These are phyloP conservation scores for Phrynocephalus versicolor DNA, from an alignment of 2,113 vertebrate genomes.

Conservation along the genomic window DNA sequence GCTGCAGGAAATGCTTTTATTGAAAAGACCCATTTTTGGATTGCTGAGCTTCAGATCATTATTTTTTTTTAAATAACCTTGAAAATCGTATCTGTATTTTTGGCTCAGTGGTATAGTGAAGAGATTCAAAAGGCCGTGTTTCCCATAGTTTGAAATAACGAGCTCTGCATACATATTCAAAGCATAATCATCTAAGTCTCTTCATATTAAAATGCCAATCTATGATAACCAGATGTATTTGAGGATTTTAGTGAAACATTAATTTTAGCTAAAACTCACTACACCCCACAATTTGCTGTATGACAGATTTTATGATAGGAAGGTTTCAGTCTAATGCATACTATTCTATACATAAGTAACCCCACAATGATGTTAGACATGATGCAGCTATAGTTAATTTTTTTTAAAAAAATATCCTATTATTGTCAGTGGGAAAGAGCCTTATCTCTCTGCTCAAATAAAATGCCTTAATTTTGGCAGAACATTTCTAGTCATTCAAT, in stretches of 20 bases:
- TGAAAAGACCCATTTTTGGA: not conserved
- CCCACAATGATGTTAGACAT: not conserved
- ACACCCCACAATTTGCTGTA: not conserved
- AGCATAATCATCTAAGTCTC: not conserved
- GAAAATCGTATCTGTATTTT: not conserved
- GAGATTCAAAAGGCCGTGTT: not conserved
- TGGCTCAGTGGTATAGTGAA: not conserved
- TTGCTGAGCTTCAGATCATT: constrained; percentile 23
- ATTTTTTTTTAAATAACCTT: not conserved
- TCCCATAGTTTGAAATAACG: not conserved
- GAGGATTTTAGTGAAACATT: not conserved
- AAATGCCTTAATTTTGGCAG: too few relatives aligned
- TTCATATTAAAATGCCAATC: constrained; percentile 2
- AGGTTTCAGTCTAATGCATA: not conserved
- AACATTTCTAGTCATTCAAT: not conserved
- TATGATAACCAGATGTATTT: not conserved
- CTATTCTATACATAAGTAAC: not conserved
- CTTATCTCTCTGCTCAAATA: not conserved
- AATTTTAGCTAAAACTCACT: not conserved
- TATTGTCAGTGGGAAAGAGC: not conserved
- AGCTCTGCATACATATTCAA: not conserved
- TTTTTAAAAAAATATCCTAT: not conserved
- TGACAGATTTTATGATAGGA: not conserved
- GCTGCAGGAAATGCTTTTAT: constrained; percentile 19
- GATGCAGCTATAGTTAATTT: not conserved